Evolutionary conservation across 2,113 vertebrate genomes (phyloP), one percentile per base, ranked within the genome.

Genomic region (Tamias sibiricus): DNA sequence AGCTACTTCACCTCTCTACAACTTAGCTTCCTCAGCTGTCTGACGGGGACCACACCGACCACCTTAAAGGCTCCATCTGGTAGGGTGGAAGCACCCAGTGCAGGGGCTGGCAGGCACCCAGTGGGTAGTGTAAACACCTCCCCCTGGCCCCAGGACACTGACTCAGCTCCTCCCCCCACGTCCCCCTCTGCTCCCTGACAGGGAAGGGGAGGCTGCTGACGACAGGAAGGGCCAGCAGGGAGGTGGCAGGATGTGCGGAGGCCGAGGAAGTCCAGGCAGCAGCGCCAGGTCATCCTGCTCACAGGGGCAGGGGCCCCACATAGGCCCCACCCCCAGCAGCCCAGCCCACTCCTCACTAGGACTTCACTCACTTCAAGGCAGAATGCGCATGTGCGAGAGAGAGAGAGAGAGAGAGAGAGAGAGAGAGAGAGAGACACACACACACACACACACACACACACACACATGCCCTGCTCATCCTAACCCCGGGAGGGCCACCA

Each of bases 161-260:
- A 76, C 80, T 96, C 90, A 85, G 81, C 91, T 87, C 94, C 95
- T 87, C 94, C 91, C 84, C 84, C 84, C 35, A 90, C 87, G 74
- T 75, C 76, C 94, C 82, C 59, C 92, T 87, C 30, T 10, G 76
- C 69, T 96, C 95, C 76, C 90, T 42, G 85, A 69, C 77, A 20
- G 96, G 75, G 88, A 76, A 94, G 82, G 94, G 93, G 89, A 93
- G 95, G 86, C 88, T 89, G 89, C 93, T 87, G 96, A 95, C 72
- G n/a, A 95, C 97, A 98, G 97, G 97, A 98, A 98, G 74, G 92
- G 96, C 97, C 96, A 68, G 96, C 90, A 81, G 97, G 96, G 96
- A 97, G 97, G 97, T 94, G 95, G 97, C 97, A 98, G 97, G 97
- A 98, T 97, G 96, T 98, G 95, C 6, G 83, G 93, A 97, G 96